phyloP scores from a whole-genome alignment of 2,797 vertebrate species.

The Microchirus variegatus region DNA sequence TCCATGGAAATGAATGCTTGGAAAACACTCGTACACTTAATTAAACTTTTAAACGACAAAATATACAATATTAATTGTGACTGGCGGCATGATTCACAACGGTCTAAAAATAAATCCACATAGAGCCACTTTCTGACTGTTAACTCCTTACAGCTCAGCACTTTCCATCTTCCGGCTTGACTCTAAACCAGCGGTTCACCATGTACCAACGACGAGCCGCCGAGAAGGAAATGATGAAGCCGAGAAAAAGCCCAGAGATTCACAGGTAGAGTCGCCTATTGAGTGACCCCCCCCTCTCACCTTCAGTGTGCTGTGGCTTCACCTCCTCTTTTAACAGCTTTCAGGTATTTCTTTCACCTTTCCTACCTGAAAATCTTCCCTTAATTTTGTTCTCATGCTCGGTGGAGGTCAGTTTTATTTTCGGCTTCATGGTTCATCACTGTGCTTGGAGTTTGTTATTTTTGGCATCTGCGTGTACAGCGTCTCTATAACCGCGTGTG shows the following conservation, averaged over 20 bases:
- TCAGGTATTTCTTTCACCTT: slow-evolving; percentile 71
- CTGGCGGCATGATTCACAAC: background rate
- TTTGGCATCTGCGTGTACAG: background rate
- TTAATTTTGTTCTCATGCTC: slow-evolving; percentile 63
- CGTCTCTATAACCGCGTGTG: background rate
- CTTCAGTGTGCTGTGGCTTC: slow-evolving; percentile 78
- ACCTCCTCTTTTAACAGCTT: slow-evolving; percentile 74
- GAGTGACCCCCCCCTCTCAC: slow-evolving; percentile 71
- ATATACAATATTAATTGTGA: background rate
- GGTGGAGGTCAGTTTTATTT: slow-evolving; percentile 63
- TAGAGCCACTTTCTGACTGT: background rate
- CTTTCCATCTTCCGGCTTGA: slow-evolving; percentile 93
- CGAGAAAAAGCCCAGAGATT: slow-evolving; percentile 98
- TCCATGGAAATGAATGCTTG: background rate
- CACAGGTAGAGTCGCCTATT: slow-evolving; percentile 89
- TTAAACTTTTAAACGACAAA: too few relatives aligned
- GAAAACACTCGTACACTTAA: background rate
- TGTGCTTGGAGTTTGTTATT: slow-evolving; percentile 9
- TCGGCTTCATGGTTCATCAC: slow-evolving; percentile 16
- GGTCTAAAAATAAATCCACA: background rate
- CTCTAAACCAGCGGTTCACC: slow-evolving; percentile 96
- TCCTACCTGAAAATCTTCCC: slow-evolving; percentile 64
- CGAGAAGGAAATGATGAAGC: slow-evolving; percentile 92
- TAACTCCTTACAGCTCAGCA: slow-evolving; percentile 87
- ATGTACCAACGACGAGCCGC: slow-evolving; percentile 96